Base-by-base conservation (phyloP, 64 coral and sea anemone species). In the Stichodactyla mertensii region DNA sequence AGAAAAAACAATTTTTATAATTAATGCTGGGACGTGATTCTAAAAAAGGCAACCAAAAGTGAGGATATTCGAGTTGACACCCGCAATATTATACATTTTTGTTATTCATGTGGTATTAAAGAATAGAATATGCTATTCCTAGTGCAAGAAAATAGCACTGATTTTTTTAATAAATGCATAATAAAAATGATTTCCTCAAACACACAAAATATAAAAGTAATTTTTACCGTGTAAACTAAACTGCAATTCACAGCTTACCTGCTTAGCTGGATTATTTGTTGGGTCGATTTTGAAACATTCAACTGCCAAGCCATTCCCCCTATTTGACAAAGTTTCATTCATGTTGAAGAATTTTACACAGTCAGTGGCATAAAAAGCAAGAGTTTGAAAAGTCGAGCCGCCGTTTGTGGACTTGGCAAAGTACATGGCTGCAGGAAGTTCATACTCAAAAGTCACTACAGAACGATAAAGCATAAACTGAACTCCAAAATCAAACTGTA, bases 381-480 rank as follows among this genome's bases (percentile, higher is more conserved):
- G 9, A 24, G 78, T 55, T 11, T 86, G 52, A 77, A 78, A 92
- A 15, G 60, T 71, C 6, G 6, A 45, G 12, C 90, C 90, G 22
- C 53, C 82, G 60, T 91, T 78, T 55, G 82, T 70, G 18, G 90
- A 92, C 85, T 92, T 92, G 56, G 31, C 77, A 24, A 92, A 57
- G 90, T 92, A 92, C 84, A 87, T 83, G 0, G 90, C 85, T 5
- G 90, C 85, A 13, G 90, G 90, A 19, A 92, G 14, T 24, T 92
- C 85, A 51, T 78, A 86, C n/a, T 83, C 54, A 77, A 92, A 92
- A n/a, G 61, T 87, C 45, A 83, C 77, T 10, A 74, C 28, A 56
- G 90, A 86, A 55, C 26, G 77, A 82, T 83, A 87, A 9, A 87
- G 52, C 86, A 92, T 86, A 18, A 87, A 87, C 4, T 58, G 80